A percentile compares a stretch with the other conserved stretches of the same genome.
phyloP scores from a whole-genome alignment of 2,113 vertebrate species.

The Pelobates fuscus region DNA sequence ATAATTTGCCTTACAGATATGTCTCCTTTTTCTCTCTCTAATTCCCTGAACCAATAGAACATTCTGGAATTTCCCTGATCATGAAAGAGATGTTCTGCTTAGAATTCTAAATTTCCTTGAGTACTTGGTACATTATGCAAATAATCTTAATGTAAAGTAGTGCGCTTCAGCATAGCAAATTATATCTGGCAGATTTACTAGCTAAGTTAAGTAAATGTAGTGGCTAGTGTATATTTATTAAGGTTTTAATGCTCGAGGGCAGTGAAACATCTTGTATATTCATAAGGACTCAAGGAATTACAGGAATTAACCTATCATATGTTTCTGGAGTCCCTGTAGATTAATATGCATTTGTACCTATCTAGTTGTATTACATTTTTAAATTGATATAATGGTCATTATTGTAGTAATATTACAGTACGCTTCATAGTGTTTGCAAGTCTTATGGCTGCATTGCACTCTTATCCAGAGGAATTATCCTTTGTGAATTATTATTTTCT shows the following conservation, averaged over 20 bases:
- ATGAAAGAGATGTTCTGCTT: not conserved
- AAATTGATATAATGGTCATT: too few species aligned
- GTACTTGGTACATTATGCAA: not conserved
- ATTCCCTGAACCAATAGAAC: too few species aligned
- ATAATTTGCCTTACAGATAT: not conserved
- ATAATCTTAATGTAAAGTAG: not conserved
- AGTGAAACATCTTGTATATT: not conserved
- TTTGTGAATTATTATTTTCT: too few species aligned
- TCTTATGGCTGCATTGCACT: too few species aligned
- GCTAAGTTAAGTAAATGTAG: not conserved
- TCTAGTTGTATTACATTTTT: not conserved
- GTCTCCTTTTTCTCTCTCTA: too few species aligned
- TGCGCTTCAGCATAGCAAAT: not conserved
- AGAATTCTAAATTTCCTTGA: not conserved
- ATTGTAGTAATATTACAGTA: too few species aligned
- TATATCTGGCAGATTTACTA: not conserved
- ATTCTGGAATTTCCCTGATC: too few species aligned
- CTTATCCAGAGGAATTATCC: too few species aligned
- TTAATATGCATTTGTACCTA: not conserved
- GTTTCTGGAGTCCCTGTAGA: not conserved
- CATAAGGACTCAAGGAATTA: not conserved
- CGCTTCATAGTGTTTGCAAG: too few species aligned
- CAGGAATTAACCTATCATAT: not conserved
- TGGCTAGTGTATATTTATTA: constrained; percentile 9
- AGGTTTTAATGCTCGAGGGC: not conserved